Evolutionary conservation across 2,888 invertebrate genomes (phyloP), one percentile per base, ranked within the genome.

Genomic region (Apotomis capreana): DNA sequence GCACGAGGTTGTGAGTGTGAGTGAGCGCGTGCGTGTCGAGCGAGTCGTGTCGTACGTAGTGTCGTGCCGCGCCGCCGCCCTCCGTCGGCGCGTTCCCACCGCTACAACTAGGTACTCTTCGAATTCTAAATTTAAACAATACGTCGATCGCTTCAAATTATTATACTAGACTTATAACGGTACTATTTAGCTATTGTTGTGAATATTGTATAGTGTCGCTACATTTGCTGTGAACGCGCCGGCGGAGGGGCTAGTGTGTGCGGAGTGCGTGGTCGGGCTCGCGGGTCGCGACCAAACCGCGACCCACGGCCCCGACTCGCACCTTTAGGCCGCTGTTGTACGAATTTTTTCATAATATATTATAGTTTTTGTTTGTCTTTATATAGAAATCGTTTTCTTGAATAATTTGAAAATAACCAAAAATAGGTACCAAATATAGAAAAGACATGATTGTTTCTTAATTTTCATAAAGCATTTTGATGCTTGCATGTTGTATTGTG

Each of bases 401-500:
- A 86, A 89, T 91, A 85, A 90, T 91, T 93, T 91, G 84, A 91
- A 89, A 88, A 82, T 90, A 91, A 92, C 92, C 92, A 92, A 93
- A 92, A 92, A 91, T 92, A 92, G 91, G 88, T 92, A 93, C 92
- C 93, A 93, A 93, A 93, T 93, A 91, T 91, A 93, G 89, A 90
- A 86, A 87, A 87, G 85, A 89, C 91, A 92, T 89, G 85, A 89
- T 90, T 91, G 89, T 92, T 93, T 92, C 87, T 87, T 92, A 84
- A 90, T 91, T 92, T 89, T 91, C 90, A 84, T 87, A 89, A 92
- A 93, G 92, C 92, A 92, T 93, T 87, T 88, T 89, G 78, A 92
- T 93, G 94, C 93, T 93, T 93, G 91, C 93, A 93, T 92, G 93
- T 93, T 92, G 92, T 93, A 92, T 93, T 93, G 94, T 93, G 93